Conservation (phyloP, 2,797 vertebrate species). For the Peromyscus melanophrys region DNA sequence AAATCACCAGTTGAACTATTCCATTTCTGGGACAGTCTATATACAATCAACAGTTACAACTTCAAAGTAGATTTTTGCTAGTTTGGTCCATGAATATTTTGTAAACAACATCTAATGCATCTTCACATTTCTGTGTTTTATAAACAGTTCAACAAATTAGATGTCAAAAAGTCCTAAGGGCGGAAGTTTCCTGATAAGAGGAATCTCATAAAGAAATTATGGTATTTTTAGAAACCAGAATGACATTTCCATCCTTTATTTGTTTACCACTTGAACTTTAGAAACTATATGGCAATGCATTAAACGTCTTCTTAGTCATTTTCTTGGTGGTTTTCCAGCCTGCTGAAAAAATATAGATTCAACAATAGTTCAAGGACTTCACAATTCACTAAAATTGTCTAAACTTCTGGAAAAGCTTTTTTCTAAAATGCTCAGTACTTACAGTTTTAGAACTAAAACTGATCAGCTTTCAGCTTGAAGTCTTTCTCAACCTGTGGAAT, state of each 20-base stretch:
- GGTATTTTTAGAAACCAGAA: conserved; percentile 83
- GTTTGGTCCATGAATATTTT: conserved; percentile 81
- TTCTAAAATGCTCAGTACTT: conserved; percentile 73
- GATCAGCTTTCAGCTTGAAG: conserved; percentile 63
- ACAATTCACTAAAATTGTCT: conserved; percentile 83
- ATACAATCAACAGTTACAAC: conserved; percentile 59
- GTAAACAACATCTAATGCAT: conserved; percentile 83
- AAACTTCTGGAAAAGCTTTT: conserved; percentile 66
- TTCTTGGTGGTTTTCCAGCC: conserved; percentile 84
- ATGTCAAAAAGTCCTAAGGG: conserved; percentile 83
- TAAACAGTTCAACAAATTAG: conserved; percentile 86
- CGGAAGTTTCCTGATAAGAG: conserved; percentile 84
- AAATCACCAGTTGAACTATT: not conserved
- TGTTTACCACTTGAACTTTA: conserved; percentile 83
- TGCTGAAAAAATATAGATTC: conserved; percentile 82
- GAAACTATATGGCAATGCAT: conserved; percentile 75
- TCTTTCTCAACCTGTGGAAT: conserved; percentile 74
- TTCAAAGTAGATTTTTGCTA: conserved; percentile 69
- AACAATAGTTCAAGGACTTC: conserved; percentile 84
- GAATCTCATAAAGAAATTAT: conserved; percentile 84
- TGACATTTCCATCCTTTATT: conserved; percentile 84
- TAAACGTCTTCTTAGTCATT: conserved; percentile 82
- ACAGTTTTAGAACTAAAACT: conserved; percentile 73
- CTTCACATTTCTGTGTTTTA: conserved; percentile 86
- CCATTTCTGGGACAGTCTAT: not conserved